Evolutionary conservation across 2,113 vertebrate species (phyloP).

Genomic region (Carassius auratus): DNA sequence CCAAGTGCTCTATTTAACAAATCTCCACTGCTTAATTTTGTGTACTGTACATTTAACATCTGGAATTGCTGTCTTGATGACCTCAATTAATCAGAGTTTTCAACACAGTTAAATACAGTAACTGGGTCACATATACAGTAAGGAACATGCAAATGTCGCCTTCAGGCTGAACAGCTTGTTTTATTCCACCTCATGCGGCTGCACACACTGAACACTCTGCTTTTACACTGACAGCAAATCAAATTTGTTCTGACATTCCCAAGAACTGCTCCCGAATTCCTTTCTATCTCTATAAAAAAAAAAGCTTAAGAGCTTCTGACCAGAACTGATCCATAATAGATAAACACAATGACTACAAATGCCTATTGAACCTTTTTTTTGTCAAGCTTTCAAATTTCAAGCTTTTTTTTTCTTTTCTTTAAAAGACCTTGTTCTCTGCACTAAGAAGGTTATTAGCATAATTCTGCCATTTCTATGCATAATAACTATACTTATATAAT

Average conservation of each 20-base stretch:
- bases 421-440: background rate
- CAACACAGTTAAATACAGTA: constrained; percentile 31
- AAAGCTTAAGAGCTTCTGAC: background rate
- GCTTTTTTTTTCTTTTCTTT: background rate
- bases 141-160: background rate
- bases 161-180: background rate
- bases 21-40: constrained; percentile 45
- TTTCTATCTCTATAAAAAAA: background rate
- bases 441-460: background rate
- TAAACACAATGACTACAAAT: background rate
- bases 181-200: background rate
- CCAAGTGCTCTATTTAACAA: constrained; percentile 40
- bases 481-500: background rate
- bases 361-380: background rate
- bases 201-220: background rate
- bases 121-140: constrained; percentile 36
- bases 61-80: constrained; percentile 5
- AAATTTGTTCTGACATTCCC: background rate
- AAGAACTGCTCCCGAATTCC: background rate
- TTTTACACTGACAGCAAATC: background rate
- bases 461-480: background rate
- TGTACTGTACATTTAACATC: constrained; percentile 13
- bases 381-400: background rate
- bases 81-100: constrained; percentile 41
- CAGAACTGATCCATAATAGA: constrained; percentile 16